These are phyloP conservation scores for Mystacides longicornis DNA, from an alignment of 2,888 invertebrate genomes.

Conservation along the genomic window DNA sequence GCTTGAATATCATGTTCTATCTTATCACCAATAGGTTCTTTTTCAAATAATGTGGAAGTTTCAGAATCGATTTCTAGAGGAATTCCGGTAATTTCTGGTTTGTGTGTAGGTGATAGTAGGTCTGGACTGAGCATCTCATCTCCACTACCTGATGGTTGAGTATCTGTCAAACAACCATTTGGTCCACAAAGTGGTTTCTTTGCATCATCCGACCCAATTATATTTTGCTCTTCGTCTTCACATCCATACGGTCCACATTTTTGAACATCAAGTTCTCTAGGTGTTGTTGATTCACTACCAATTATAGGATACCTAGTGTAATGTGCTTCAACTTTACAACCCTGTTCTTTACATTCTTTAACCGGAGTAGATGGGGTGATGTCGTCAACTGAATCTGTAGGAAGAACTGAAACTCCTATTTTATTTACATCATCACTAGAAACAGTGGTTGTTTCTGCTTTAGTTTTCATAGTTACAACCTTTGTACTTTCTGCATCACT, in stretches of 20 bases:
- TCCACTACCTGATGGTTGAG: conserved; percentile 1
- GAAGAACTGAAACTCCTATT: conserved; percentile 25
- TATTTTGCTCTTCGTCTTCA: conserved; percentile 22
- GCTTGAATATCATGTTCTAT: background rate
- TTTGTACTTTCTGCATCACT: background rate
- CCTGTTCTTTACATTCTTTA: conserved; percentile 16
- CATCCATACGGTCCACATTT: conserved; percentile 32
- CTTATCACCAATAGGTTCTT: background rate
- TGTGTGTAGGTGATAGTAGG: background rate
- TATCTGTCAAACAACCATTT: conserved; percentile 14
- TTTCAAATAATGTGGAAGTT: background rate
- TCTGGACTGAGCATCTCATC: background rate
- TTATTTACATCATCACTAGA: conserved; percentile 24
- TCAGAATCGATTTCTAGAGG: background rate
- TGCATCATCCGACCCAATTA: conserved; percentile 16
- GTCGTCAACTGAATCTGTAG: conserved; percentile 24
- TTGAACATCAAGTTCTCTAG: conserved; percentile 22
- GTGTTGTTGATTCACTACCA: conserved; percentile 5
- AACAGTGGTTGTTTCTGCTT: conserved; percentile 17
- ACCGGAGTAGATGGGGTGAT: conserved; percentile 8
- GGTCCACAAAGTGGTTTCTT: conserved; percentile 21
- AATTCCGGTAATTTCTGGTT: conserved; percentile 4
- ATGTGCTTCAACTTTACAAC: conserved; percentile 21
- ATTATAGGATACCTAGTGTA: conserved; percentile 17
- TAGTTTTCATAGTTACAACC: background rate